Percentiles rank a stretch among this genome's conserved stretches.
Conservation (phyloP, 35 echinoderm and acorn worm genomes). For the Heliocidaris tuberculata region DNA sequence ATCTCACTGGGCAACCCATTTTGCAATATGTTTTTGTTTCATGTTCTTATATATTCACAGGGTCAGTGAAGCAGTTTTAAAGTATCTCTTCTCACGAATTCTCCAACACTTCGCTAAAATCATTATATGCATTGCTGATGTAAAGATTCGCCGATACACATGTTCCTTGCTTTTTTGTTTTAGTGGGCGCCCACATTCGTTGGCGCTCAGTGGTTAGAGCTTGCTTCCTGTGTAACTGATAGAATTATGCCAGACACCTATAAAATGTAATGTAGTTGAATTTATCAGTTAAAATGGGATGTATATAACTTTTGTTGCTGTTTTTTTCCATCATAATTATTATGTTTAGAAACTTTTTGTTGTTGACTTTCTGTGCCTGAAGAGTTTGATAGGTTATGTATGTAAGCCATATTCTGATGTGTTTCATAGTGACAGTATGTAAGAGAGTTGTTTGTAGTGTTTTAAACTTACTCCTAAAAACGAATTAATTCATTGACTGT, state of each 20-base stretch:
- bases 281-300: not conserved
- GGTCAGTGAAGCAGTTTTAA: conserved; percentile 39
- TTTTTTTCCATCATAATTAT: not conserved
- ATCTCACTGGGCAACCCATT: not conserved
- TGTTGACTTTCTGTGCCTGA: not conserved
- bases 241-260: not conserved
- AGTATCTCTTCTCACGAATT: conserved; percentile 33
- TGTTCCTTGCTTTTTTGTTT: not conserved
- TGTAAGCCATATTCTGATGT: not conserved
- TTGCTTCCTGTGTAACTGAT: not conserved
- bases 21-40: conserved; percentile 32
- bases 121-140: conserved; percentile 35
- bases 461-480: not conserved
- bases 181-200: not conserved
- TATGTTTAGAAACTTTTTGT: not conserved
- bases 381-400: not conserved
- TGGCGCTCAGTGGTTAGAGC: not conserved
- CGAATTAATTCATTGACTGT: not conserved
- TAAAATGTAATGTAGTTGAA: not conserved
- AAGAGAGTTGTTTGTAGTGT: conserved; percentile 7
- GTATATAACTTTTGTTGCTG: not conserved
- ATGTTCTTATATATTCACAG: conserved; percentile 41
- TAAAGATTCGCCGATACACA: conserved; percentile 10
- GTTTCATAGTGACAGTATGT: not conserved
- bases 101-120: conserved; percentile 20